phyloP scores from a whole-genome alignment of 2,888 invertebrate genomes.

The Chelonus formosanus region DNA sequence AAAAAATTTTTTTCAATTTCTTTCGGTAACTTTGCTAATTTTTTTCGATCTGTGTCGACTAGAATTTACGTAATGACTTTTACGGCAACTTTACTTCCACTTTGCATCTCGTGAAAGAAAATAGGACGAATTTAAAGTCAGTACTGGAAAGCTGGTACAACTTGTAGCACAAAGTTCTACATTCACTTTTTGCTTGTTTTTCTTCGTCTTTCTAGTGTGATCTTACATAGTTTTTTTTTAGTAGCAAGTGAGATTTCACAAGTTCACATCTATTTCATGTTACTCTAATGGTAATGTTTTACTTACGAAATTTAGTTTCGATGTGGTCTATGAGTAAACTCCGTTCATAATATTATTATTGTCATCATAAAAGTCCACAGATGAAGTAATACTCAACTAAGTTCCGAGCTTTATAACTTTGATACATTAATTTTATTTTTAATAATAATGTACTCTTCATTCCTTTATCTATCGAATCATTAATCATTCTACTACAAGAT shows the following conservation, averaged over 20 bases:
- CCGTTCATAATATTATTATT: constrained; percentile 19
- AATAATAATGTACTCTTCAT: neutral
- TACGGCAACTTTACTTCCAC: neutral
- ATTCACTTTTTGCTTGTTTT: neutral
- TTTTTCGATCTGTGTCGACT: neutral
- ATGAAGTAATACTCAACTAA: neutral
- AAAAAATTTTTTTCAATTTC: neutral
- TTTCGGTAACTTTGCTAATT: neutral
- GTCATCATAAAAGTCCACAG: no score
- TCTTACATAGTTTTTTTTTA: constrained; percentile 20
- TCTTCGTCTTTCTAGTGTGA: neutral
- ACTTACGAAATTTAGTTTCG: constrained; percentile 55
- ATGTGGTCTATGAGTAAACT: constrained; percentile 28
- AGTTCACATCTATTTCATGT: constrained; percentile 38
- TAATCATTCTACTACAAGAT: constrained; percentile 3
- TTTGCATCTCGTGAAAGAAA: constrained; percentile 31
- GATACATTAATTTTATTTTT: constrained; percentile 29
- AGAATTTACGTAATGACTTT: constrained; percentile 2
- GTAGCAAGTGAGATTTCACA: constrained; percentile 10
- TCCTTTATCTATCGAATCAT: neutral
- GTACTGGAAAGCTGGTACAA: neutral
- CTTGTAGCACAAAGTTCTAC: constrained; percentile 14
- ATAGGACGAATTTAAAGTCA: constrained; percentile 22
- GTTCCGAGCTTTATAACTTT: constrained; percentile 23
- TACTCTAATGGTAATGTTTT: constrained; percentile 47